Base-by-base conservation (phyloP, 30 jellyfish, hydroid and myxozoan species). In the Aurelia sp. region DNA sequence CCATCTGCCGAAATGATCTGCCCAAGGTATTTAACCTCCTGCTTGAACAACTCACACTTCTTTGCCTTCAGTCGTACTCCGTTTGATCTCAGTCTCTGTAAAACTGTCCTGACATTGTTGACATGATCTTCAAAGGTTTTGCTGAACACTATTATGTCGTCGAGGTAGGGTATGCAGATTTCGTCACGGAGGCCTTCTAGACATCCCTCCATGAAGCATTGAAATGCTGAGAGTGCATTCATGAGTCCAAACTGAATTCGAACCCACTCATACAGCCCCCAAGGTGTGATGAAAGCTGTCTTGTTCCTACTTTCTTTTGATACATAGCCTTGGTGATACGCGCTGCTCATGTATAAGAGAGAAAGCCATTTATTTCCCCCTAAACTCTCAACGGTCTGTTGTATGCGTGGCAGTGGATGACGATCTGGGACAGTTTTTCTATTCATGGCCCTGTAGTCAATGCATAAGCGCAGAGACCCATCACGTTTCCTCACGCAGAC, bases 281-380 rank as follows among this genome's bases (percentile, higher is more conserved):
- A 69, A 21, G 80, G 80, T 20, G 96, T 90, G 10, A 67, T 67
- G 67, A 90, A 82, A 4, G 88, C 92, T 8, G 95, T 82, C 31
- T 50, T 35, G 47, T 84, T 70, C 18, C 81, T 66, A 67, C 76
- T 19, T 18, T 74, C 95, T 73, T 41, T 61, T 30, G 65, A 72
- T 7, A 82, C 80, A 79, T 24, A 88, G 18, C 92, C 92, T 53
- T 88, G 85, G 72, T 88, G 92, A 22, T 88, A 88, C 18, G 92
- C 89, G 64, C 51, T 78, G 57, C 92, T 81, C 72, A 48, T 86
- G 73, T 88, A 93, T 6, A 88, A 63, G 11, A 80, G 53, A 51
- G 85, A 68, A 72, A 78, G 79, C 97, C 97, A 88, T 12, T 58
- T 51, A 57, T 72, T 88, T 16, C 89, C 97, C 18, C 89, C 89